Conservation (phyloP, 2,888 invertebrate genomes). For the Leptopilina myrica region DNA sequence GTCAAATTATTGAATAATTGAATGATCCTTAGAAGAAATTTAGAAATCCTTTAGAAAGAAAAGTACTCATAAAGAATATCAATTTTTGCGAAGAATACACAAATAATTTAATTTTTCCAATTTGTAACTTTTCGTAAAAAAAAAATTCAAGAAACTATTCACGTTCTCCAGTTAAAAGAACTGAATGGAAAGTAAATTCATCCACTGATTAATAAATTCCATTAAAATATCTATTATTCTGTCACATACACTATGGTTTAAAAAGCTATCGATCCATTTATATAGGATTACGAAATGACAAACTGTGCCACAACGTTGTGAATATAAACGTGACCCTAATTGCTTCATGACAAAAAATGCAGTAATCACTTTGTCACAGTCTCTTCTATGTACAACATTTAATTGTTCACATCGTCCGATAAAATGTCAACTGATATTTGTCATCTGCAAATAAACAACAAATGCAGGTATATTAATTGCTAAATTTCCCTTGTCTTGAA, state of each 20-base stretch:
- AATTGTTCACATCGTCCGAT: constrained; percentile 10
- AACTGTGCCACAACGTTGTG: constrained; percentile 35
- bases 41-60: too few species aligned
- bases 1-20: too few species aligned
- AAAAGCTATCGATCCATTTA: constrained; percentile 23
- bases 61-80: too few species aligned
- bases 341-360: constrained; percentile 50
- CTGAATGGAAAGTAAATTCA: too few species aligned
- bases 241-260: background rate
- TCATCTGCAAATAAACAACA: constrained; percentile 12
- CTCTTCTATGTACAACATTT: background rate
- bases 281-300: constrained; percentile 55
- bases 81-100: too few species aligned
- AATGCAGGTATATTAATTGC: constrained; percentile 17
- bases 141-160: too few species aligned
- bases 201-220: too few species aligned
- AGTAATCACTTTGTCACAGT: constrained; percentile 42
- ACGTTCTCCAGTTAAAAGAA: background rate
- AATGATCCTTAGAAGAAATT: too few species aligned
- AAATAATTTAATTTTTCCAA: too few species aligned
- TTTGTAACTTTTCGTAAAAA: background rate
- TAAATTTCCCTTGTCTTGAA: background rate
- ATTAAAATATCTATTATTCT: too few species aligned
- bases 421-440: constrained; percentile 7
- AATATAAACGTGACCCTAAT: constrained; percentile 55